Base-by-base conservation (phyloP, 2,113 vertebrate species). In the Enhydra lutris region DNA sequence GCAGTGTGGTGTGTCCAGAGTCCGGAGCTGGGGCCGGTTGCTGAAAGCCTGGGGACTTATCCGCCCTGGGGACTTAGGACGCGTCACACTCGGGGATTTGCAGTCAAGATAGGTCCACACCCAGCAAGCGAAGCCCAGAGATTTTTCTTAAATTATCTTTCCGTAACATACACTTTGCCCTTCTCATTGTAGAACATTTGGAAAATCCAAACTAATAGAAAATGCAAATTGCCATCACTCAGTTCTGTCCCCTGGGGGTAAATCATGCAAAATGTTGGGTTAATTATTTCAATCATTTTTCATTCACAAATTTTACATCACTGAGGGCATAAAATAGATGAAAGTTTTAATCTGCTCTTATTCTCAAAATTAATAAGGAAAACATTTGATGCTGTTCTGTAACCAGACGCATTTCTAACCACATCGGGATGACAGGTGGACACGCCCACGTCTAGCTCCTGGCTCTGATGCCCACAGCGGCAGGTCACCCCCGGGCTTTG, bases 391-490 rank as follows among this genome's bases (percentile, higher is more conserved):
- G 34, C 24, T 34, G 13, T 24, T 42, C 36, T 59, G n/a, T 17
- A 12, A 5, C 3, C 0, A 13, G 31, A 61, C 34, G 12, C 31
- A 0, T 29, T 20, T 74, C 52, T 24, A 14, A 8, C 29, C 0
- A 4, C 29, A 0, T n/a, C 6, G 4, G 23, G 20, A 29, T 2
- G 8, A 9, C 18, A 4, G 0, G 3, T 2, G 3, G 76, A 18
- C 26, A 6, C 1, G 4, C 6, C 52, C 50, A 0, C 0, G 11
- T 21, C 80, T 6, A 9, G 15, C 36, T 47, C 67, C 23, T 4
- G 39, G 39, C 47, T 36, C 42, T 1, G n/a, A 9, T 17, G 0
- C 67, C 50, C 21, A 0, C 14, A 4, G 34, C 8, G 0, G 7
- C 47, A 6, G 31, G 61, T 45, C 34, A 7, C 0, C 14, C 85